These are phyloP conservation scores for Drosophila incognita DNA, from an alignment of 2,888 invertebrate genomes.

Conservation along the genomic window DNA sequence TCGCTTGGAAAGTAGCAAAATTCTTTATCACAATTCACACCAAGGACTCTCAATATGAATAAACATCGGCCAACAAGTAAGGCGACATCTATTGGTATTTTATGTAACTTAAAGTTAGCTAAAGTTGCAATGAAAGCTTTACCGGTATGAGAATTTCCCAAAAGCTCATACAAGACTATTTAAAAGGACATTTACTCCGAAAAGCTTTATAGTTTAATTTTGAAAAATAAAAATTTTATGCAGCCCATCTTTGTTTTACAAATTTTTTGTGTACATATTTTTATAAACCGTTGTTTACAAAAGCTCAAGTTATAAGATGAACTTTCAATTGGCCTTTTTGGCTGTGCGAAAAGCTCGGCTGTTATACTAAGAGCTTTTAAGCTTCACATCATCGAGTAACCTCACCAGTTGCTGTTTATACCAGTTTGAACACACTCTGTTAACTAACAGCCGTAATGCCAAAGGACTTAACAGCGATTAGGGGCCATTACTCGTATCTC, in stretches of 20 bases:
- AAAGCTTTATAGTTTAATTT: background rate
- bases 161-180: background rate
- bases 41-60: background rate
- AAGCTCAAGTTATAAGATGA: background rate
- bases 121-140: conserved; percentile 5
- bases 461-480: conserved; percentile 38
- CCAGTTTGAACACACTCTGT: conserved; percentile 16
- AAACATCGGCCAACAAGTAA: too few species aligned
- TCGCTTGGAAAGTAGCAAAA: background rate
- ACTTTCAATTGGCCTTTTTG: background rate
- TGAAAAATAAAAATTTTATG: background rate
- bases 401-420: conserved; percentile 14
- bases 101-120: background rate
- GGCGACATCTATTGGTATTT: conserved; percentile 18
- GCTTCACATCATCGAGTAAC: background rate
- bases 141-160: background rate
- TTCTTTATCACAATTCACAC: background rate
- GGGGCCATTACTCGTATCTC: conserved; percentile 6
- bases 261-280: background rate
- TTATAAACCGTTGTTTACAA: background rate
- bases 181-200: background rate
- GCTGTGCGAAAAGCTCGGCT: background rate
- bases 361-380: background rate
- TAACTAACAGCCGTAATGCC: conserved; percentile 23
- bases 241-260: background rate